phyloP scores from a whole-genome alignment of 2,113 vertebrate species.

The Myocastor coypus region DNA sequence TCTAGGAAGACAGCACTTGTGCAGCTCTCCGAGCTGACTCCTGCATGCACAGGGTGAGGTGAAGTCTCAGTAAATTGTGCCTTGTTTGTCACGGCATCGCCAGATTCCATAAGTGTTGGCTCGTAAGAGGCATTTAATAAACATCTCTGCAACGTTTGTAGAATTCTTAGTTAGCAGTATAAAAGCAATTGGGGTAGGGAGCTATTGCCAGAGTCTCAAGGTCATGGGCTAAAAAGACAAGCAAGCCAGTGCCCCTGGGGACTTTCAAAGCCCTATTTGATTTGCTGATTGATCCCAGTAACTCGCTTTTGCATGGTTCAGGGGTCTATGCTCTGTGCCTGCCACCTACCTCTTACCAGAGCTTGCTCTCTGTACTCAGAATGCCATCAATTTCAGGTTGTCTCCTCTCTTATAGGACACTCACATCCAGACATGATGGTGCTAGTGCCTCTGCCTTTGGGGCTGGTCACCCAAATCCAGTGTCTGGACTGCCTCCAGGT shows the following conservation, averaged over 20 bases:
- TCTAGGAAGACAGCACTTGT: background rate
- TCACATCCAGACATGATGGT: background rate
- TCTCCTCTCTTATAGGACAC: background rate
- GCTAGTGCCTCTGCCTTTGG: background rate
- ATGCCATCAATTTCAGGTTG: background rate
- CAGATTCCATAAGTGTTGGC: background rate
- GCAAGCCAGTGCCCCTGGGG: background rate
- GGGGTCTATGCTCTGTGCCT: background rate
- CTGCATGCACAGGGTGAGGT: background rate
- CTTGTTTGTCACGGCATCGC: conserved; percentile 29
- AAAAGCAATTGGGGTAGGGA: conserved; percentile 28
- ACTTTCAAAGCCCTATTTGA: background rate
- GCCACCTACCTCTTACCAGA: background rate
- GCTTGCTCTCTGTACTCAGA: background rate
- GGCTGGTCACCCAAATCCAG: background rate
- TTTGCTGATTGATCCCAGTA: background rate
- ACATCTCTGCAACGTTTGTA: conserved; percentile 39
- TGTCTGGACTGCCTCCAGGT: background rate
- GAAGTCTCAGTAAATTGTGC: background rate
- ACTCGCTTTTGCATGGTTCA: background rate
- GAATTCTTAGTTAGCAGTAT: background rate
- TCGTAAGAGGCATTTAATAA: conserved; percentile 63
- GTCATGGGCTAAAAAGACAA: background rate
- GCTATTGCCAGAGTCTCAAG: background rate
- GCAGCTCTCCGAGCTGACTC: background rate